phyloP scores from a whole-genome alignment of 2,797 vertebrate species.

The Hephaestus fuliginosus region DNA sequence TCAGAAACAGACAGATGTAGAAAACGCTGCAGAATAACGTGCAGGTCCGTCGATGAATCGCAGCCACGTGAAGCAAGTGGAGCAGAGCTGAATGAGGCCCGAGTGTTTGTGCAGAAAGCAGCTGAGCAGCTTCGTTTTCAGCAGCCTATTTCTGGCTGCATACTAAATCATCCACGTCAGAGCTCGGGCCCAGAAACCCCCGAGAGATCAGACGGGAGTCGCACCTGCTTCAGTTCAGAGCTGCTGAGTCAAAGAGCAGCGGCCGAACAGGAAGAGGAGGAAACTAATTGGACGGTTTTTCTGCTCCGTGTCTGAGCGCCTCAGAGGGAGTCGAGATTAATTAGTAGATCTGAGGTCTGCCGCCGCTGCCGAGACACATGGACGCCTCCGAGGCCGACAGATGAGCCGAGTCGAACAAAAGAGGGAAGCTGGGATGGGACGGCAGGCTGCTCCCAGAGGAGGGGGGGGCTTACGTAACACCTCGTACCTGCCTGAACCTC shows the following conservation, averaged over 20 bases:
- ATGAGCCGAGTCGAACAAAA: conserved; percentile 35
- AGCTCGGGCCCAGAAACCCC: conserved; percentile 19
- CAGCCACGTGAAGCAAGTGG: neutral
- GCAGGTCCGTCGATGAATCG: conserved; percentile 2
- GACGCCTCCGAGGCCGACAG: conserved; percentile 28
- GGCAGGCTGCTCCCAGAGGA: neutral
- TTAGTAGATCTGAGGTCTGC: conserved; percentile 22
- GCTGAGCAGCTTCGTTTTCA: conserved; percentile 35
- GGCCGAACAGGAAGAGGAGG: neutral
- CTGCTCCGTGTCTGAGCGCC: neutral
- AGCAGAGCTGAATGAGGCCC: neutral
- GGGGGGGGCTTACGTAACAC: conserved; percentile 22
- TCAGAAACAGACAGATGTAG: too few species aligned
- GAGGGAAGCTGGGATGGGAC: conserved; percentile 26
- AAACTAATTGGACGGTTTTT: conserved; percentile 2
- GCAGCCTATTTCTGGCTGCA: conserved; percentile 59
- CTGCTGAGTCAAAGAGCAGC: conserved; percentile 3
- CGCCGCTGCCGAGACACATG: neutral
- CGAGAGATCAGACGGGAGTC: conserved; percentile 27
- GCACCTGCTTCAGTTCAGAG: conserved; percentile 54
- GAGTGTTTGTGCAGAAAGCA: conserved; percentile 27
- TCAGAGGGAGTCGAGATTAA: neutral
- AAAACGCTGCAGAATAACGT: neutral
- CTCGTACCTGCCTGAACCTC: conserved; percentile 21
- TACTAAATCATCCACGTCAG: conserved; percentile 52